These are phyloP conservation scores for Brachyistius frenatus DNA, from an alignment of 2,113 vertebrate species.

Conservation along the genomic window DNA sequence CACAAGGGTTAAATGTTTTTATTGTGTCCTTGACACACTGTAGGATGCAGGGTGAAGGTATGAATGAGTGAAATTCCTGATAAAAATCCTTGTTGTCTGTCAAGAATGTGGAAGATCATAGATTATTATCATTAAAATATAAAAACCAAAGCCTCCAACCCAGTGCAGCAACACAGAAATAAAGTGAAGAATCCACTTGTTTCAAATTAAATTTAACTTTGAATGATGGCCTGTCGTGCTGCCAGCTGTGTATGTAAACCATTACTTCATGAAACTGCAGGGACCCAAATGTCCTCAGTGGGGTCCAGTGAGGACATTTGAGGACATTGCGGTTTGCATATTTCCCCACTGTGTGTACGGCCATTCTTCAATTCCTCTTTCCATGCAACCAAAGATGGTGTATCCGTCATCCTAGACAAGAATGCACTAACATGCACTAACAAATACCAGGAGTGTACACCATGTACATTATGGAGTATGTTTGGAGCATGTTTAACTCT, in stretches of 20 bases:
- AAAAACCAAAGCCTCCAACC: conserved; percentile 17
- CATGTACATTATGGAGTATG: conserved; percentile 19
- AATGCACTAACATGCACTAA: conserved; percentile 70
- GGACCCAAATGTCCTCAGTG: conserved; percentile 29
- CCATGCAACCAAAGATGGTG: conserved; percentile 55
- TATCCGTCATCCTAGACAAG: conserved; percentile 69
- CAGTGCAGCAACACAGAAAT: conserved; percentile 16
- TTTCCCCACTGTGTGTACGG: conserved; percentile 54
- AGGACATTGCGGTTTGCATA: conserved; percentile 61
- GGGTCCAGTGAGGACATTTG: conserved; percentile 62
- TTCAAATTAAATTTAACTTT: conserved; percentile 37
- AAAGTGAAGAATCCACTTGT: conserved; percentile 27
- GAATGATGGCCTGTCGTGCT: conserved; percentile 8
- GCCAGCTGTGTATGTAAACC: conserved; percentile 58
- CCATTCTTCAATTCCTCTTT: conserved; percentile 57
- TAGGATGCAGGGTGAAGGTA: neutral
- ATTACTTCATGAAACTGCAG: conserved; percentile 49
- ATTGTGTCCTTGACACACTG: neutral
- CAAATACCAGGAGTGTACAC: conserved; percentile 59
- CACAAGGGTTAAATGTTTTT: no score
- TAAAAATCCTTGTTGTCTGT: conserved; percentile 7
- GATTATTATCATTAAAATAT: conserved; percentile 19
- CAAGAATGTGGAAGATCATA: neutral
- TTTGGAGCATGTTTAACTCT: conserved; percentile 22
- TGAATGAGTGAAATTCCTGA: conserved; percentile 15